phyloP scores from a whole-genome alignment of 2,888 invertebrate genomes.

The Leptinotarsa juncta region DNA sequence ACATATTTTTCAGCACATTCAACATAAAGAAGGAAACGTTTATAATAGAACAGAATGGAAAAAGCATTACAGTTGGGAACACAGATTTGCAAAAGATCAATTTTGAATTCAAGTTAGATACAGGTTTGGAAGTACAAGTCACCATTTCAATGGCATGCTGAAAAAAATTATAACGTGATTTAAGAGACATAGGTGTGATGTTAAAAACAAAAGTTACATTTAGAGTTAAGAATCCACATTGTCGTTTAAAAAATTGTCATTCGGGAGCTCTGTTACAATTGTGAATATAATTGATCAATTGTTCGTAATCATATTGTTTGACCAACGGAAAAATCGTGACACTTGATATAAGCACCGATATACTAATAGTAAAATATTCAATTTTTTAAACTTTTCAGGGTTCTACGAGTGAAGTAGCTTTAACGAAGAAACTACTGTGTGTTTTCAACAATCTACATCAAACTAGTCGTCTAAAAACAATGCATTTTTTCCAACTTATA shows the following conservation, averaged over 20 bases:
- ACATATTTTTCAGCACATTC: slow-evolving; percentile 38
- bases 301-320: not conserved
- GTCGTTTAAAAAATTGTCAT: slow-evolving; percentile 33
- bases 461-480: slow-evolving; percentile 42
- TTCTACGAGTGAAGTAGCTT: slow-evolving; percentile 48
- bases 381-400: slow-evolving; percentile 36
- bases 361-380: slow-evolving; percentile 14
- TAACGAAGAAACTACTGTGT: slow-evolving; percentile 52
- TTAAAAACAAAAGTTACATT: slow-evolving; percentile 32
- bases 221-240: slow-evolving; percentile 27
- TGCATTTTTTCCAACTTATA: slow-evolving; percentile 38
- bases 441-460: slow-evolving; percentile 54
- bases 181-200: slow-evolving; percentile 37
- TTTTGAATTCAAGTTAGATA: slow-evolving; percentile 42
- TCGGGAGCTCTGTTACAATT: not conserved
- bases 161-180: slow-evolving; percentile 39
- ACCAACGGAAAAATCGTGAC: not conserved
- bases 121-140: slow-evolving; percentile 58
- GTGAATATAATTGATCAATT: not conserved
- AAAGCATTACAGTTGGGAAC: slow-evolving; percentile 38
- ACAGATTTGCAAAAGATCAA: slow-evolving; percentile 40
- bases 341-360: not conserved
- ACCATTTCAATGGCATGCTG: slow-evolving; percentile 52
- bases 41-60: slow-evolving; percentile 34
- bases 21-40: slow-evolving; percentile 37